Evolutionary conservation across 1,140 invertebrate species (phyloP).

Genomic region (Cydia amplana): DNA sequence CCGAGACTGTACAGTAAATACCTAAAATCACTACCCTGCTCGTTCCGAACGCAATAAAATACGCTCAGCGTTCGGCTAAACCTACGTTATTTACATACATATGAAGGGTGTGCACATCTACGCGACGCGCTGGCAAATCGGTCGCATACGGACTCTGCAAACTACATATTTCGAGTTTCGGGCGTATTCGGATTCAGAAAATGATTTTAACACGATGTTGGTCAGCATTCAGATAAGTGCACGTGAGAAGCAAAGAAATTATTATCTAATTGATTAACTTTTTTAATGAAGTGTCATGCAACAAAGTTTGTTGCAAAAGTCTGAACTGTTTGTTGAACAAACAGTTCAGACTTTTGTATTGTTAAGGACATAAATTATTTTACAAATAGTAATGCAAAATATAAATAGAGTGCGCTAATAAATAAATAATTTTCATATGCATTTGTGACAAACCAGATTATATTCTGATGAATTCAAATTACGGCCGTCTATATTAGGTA

Average conservation of each 20-base stretch:
- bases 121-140: constrained; percentile 8
- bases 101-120: neutral
- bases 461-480: no score
- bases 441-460: no score
- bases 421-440: no score
- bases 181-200: neutral
- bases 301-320: no score
- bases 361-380: no score
- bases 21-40: constrained; percentile 24
- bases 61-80: constrained; percentile 22
- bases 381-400: no score
- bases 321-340: no score
- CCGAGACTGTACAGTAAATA: constrained; percentile 26
- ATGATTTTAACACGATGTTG: neutral
- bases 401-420: no score
- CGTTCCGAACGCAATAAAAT: constrained; percentile 31
- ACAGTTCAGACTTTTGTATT: no score
- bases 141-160: constrained; percentile 6
- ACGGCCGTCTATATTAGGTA: no score
- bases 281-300: no score
- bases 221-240: neutral
- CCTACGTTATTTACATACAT: constrained; percentile 18
- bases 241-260: neutral
- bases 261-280: neutral
- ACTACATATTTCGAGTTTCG: neutral